A percentile compares a stretch with the other conserved stretches of the same genome.
phyloP scores from a whole-genome alignment of 2,888 invertebrate genomes.

The Rhagonycha fulva region DNA sequence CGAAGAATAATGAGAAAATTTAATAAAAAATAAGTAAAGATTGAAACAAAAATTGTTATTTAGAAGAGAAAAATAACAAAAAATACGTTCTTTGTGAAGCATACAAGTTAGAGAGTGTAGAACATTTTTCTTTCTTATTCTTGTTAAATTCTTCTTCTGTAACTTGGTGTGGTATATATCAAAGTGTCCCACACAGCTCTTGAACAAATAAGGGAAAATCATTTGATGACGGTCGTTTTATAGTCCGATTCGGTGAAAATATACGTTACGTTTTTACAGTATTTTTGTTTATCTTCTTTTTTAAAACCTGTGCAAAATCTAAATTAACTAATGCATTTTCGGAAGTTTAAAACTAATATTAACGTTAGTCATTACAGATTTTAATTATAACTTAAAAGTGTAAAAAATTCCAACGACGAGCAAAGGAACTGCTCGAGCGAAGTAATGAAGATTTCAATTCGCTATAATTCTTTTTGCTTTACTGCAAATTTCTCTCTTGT shows the following conservation, averaged over 20 bases:
- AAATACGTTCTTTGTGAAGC: slow-evolving; percentile 20
- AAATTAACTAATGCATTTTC: no score
- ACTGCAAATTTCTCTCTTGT: background rate
- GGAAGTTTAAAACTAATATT: background rate
- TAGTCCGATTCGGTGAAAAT: slow-evolving; percentile 3
- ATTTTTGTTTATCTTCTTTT: background rate
- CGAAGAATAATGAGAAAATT: background rate
- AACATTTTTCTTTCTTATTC: slow-evolving; percentile 32
- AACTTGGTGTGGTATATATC: slow-evolving; percentile 43
- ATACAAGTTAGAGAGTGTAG: slow-evolving; percentile 30
- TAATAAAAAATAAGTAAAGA: background rate
- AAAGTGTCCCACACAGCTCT: slow-evolving; percentile 46
- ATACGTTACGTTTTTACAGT: background rate
- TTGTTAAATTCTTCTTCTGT: slow-evolving; percentile 37
- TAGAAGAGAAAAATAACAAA: slow-evolving; percentile 17
- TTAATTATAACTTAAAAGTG: background rate
- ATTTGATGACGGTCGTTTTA: slow-evolving; percentile 37
- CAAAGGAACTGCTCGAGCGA: background rate
- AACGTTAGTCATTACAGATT: background rate
- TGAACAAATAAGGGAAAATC: slow-evolving; percentile 46
- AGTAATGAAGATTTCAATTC: background rate
- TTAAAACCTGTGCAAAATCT: background rate
- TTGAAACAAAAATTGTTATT: slow-evolving; percentile 18
- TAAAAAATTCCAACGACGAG: background rate
- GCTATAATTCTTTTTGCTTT: background rate